A percentile compares a stretch with the other conserved stretches of the same genome.
Evolutionary conservation across 92 coral and sea anemone genomes (phyloP).

Genomic region (Zoanthus sociatus): DNA sequence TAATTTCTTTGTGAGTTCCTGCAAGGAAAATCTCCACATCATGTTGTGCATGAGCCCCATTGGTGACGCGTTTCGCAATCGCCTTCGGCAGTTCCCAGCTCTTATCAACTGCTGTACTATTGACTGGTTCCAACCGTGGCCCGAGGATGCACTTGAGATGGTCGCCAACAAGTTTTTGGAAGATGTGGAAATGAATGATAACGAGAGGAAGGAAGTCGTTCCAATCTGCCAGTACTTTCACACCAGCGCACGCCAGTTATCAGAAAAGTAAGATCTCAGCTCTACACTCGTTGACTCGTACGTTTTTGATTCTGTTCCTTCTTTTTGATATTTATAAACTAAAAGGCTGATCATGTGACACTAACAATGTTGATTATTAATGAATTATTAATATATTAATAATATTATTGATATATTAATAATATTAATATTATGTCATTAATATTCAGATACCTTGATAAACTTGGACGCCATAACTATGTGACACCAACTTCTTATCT

Average conservation of each 20-base stretch:
- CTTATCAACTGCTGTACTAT: slow-evolving; percentile 99
- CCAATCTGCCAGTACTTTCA: slow-evolving; percentile 94
- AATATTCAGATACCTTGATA: slow-evolving; percentile 82
- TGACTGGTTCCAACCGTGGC: slow-evolving; percentile 99
- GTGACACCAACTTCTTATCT: slow-evolving; percentile 98
- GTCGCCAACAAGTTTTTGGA: slow-evolving; percentile 98
- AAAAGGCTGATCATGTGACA: not conserved
- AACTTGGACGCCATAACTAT: slow-evolving; percentile 97
- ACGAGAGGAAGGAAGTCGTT: slow-evolving; percentile 92
- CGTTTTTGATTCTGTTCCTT: no score
- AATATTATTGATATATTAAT: no score
- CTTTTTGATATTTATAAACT: no score
- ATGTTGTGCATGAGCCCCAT: slow-evolving; percentile 99
- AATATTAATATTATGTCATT: no score
- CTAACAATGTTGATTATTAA: not conserved
- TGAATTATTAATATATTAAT: no score
- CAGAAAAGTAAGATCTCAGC: slow-evolving; percentile 83
- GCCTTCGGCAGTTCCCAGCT: slow-evolving; percentile 97
- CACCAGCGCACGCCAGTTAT: slow-evolving; percentile 93
- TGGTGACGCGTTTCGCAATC: slow-evolving; percentile 98
- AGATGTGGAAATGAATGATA: slow-evolving; percentile 87
- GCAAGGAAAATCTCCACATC: slow-evolving; percentile 97
- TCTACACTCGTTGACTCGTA: not conserved
- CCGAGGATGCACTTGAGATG: slow-evolving; percentile 98
- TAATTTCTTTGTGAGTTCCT: slow-evolving; percentile 96